Evolutionary conservation across 2,888 invertebrate species (phyloP), one percentile per base, ranked within the genome.

Genomic region (Apodemia mormo): DNA sequence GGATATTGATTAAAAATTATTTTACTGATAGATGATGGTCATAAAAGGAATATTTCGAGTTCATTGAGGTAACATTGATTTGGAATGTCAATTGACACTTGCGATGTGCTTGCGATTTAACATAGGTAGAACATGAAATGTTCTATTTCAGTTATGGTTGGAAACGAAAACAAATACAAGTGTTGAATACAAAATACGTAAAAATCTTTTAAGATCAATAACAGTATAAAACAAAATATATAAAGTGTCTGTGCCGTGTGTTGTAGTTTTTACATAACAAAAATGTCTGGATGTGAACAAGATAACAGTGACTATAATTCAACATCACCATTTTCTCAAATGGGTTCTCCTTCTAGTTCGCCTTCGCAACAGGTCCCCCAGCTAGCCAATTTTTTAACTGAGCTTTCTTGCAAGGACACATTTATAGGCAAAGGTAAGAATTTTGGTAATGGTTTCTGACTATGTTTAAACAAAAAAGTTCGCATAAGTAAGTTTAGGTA

Each of bases 291-390:
- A 65, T 88, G 88, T 80, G 89, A 54, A 8, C 49, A 90, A 64
- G 90, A 90, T 73, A 81, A 82, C 73, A 88, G 88, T 73, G 89
- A 89, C 54, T 87, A 87, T 0, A 85, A 80, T 73, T 74, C 79
- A 70, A 81, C 77, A 64, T 89, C 89, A 64, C 87, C 89, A 1
- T 76, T 78, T 67, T 84, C 86, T 1, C 83, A 81, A 58, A 73
- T 77, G 67, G 82, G 78, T 52, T 88, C 89, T 49, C 89, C 90
- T 0, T 81, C 83, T 54, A 86, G 85, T 73, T 92, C 92, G 0
- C 91, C 92, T 0, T 85, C 86, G 4, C 92, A 90, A 72, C 87
- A 88, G 76, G 89, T 90, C 40, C 89, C 90, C 14, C 86, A 90
- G 43, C 77, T 90, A 2, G 82, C 86, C 0, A 82, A 78, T 52